Evolutionary conservation across 2,113 vertebrate genomes (phyloP), one percentile per base, ranked within the genome.

Genomic region (Nycticebus coucang): DNA sequence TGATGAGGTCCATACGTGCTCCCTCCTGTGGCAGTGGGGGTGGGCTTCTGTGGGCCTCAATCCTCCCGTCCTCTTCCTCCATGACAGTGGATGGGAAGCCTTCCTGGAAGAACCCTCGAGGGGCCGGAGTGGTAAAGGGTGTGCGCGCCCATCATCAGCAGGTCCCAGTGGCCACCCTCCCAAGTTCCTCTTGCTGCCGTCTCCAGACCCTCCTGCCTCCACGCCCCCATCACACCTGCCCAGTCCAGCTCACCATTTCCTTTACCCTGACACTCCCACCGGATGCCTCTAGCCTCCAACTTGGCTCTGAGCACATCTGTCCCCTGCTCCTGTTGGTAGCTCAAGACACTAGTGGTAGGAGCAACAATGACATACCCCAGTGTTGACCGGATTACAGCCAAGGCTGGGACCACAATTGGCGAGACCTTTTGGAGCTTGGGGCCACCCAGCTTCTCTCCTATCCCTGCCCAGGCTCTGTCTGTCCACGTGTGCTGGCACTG

Each of bases 331-430:
- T 17, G 12, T 5, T 10, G 0, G 18, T 14, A 24, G 80, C 79
- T 33, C 37, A 7, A 68, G n/a, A 24, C 19, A 11, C 3, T 19
- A 5, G 53, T 6, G 41, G 14, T 22, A 11, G 59, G 45, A 5
- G 13, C 50, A 37, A 18, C 0, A 19, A 55, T 7, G 2, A 2
- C 0, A 0, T 0, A 1, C 8, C 41, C 14, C 0, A 0, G 33
- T 1, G 2, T 55, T 33, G 33, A 10, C 66, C 28, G 35, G 5
- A 3, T 33, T 19, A 33, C 0, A 0, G 33, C 4, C 53, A 45
- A 0, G 3, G 5, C 33, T 12, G 5, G 7, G 4, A 50, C 1
- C 59, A 33, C 28, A 11, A 13, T 21, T n/a, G 37, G 55, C 3
- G 7, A 26, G 22, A 12, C 17, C 35, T 35, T 22, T 37, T 22